phyloP scores from a whole-genome alignment of 2,113 vertebrate species.

The Ciconia stormi region DNA sequence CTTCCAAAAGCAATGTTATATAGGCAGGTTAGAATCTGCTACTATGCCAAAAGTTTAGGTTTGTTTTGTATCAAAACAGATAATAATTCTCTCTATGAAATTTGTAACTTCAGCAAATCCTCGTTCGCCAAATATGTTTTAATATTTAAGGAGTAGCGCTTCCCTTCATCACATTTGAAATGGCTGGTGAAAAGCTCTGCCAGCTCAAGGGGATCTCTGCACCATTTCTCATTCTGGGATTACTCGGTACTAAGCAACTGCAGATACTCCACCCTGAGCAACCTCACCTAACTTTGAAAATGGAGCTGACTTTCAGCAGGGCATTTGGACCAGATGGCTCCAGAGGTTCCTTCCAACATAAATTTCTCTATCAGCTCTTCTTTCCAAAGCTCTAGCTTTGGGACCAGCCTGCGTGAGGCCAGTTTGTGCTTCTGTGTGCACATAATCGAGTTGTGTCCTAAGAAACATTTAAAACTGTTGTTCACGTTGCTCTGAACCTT shows the following conservation, averaged over 20 bases:
- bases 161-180: background rate
- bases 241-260: background rate
- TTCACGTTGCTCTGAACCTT: background rate
- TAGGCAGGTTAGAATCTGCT: background rate
- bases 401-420: background rate
- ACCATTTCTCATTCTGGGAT: background rate
- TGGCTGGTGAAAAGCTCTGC: background rate
- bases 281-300: background rate
- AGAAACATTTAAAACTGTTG: background rate
- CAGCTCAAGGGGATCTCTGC: background rate
- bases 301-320: background rate
- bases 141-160: background rate
- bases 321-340: background rate
- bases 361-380: background rate
- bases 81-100: background rate
- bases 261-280: background rate
- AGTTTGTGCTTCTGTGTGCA: background rate
- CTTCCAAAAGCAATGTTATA: background rate
- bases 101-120: background rate
- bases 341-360: background rate
- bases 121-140: background rate
- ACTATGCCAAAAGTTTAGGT: background rate
- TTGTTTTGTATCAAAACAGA: background rate
- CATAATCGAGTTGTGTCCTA: background rate
- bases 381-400: background rate